Percentiles rank a stretch among this genome's conserved stretches.
Evolutionary conservation across 2,888 invertebrate genomes (phyloP).

Genomic region (Acutogordius australiensis): DNA sequence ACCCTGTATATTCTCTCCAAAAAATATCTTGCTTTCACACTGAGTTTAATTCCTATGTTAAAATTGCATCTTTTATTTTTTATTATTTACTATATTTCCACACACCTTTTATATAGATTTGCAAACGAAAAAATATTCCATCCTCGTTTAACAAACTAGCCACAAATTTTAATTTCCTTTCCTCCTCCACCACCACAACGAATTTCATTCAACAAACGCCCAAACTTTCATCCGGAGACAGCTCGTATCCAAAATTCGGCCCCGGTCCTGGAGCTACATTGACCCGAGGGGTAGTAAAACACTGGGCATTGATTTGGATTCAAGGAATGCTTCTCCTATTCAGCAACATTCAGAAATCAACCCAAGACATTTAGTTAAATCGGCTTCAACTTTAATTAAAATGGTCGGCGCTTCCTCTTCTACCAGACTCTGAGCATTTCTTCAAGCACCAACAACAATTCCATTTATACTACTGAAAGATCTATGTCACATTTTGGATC

Average conservation of each 20-base stretch:
- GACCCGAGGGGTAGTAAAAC: neutral
- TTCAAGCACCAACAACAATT: neutral
- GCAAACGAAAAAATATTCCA: slow-evolving; percentile 28
- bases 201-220: neutral
- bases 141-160: neutral
- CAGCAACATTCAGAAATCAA: neutral
- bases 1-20: no score
- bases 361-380: neutral
- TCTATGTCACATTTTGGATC: neutral
- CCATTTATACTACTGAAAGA: no score
- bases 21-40: no score
- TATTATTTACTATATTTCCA: no score
- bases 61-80: no score
- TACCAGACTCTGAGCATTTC: no score
- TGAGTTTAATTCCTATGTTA: no score
- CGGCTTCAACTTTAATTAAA: neutral
- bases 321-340: neutral
- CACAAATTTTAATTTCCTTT: neutral
- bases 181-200: neutral
- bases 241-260: neutral
- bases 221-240: neutral
- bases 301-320: neutral
- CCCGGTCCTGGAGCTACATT: neutral
- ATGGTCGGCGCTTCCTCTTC: no score
- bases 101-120: no score